These are phyloP conservation scores for Caenorhabditis wallacei DNA, from an alignment of 2,888 invertebrate species.

Conservation along the genomic window DNA sequence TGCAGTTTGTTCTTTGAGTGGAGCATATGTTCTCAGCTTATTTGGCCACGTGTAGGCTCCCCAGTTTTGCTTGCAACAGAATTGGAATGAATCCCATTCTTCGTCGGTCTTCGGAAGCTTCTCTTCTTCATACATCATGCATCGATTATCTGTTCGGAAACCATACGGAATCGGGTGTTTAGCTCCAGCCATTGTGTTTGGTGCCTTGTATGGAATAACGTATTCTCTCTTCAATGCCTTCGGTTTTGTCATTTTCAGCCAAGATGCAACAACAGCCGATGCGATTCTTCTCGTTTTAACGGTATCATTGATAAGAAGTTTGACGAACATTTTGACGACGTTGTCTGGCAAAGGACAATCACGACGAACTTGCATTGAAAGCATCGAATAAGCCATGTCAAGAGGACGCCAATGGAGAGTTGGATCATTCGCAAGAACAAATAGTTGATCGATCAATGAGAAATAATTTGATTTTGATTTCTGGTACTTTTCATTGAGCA, in stretches of 20 bases:
- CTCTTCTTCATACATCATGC: slow-evolving; percentile 71
- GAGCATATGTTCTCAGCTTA: slow-evolving; percentile 80
- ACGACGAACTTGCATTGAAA: slow-evolving; percentile 88
- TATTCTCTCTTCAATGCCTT: slow-evolving; percentile 76
- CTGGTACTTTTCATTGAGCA: slow-evolving; percentile 43
- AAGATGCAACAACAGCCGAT: slow-evolving; percentile 72
- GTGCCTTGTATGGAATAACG: slow-evolving; percentile 56
- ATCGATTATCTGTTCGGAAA: slow-evolving; percentile 87
- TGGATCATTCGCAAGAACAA: slow-evolving; percentile 67
- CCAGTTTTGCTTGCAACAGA: slow-evolving; percentile 87
- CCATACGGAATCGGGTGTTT: slow-evolving; percentile 82
- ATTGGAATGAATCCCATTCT: slow-evolving; percentile 89
- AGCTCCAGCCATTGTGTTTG: slow-evolving; percentile 75
- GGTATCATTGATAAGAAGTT: slow-evolving; percentile 89
- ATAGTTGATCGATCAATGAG: slow-evolving; percentile 64
- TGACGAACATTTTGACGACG: slow-evolving; percentile 87
- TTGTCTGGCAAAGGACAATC: slow-evolving; percentile 86
- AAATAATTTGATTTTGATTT: slow-evolving; percentile 63
- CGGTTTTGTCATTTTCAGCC: slow-evolving; percentile 80
- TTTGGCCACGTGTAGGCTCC: slow-evolving; percentile 86
- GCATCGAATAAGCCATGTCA: slow-evolving; percentile 88
- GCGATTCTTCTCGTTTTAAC: slow-evolving; percentile 88
- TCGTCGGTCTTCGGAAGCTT: slow-evolving; percentile 87
- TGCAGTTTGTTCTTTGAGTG: slow-evolving; percentile 72
- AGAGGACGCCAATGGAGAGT: slow-evolving; percentile 90